Evolutionary conservation across 2,113 vertebrate genomes (phyloP), one percentile per base, ranked within the genome.

Genomic region (Atlantisia rogersi): DNA sequence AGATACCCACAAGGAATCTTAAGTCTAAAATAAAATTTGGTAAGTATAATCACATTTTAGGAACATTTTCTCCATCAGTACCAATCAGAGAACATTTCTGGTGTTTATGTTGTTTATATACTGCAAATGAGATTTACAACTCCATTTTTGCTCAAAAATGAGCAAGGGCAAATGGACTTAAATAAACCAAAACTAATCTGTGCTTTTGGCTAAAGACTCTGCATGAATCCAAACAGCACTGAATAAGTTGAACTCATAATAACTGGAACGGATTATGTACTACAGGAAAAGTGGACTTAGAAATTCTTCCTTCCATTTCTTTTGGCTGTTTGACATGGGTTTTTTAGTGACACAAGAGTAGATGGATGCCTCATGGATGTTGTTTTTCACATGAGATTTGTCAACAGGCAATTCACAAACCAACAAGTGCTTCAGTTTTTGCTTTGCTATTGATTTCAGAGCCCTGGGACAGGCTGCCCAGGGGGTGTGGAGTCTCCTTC

Each of bases 121-220:
- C 64, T 69, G 69, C 48, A 91, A 60, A 81, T 89, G 39, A 94
- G 81, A 92, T 92, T 90, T 95, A 92, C 63, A 91, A 78, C 80
- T 92, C 76, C 40, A 82, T 88, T 86, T 86, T 88, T 74, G 59
- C 83, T 90, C 25, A 92, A 88, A 94, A 96, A 78, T 73, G 64
- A 94, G 53, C 69, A 75, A 88, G 46, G 95, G 87, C 79, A 97
- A 97, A 95, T 79, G 60, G 84, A 95, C 70, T 92, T 73, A 91
- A 83, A 84, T 68, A 90, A 96, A 95, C 94, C 77, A 86, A 86
- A 94, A 92, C 64, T 88, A 82, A 94, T 94, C 89, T 93, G 56
- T 80, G 73, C 80, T 95, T 94, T 86, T 91, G 94, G 87, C 92
- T 90, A 71, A 55, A 90, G 77, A 75, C 32, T 67, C 85, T 83